Evolutionary conservation across 2,888 invertebrate species (phyloP).

Genomic region (Lasioglossum figueresi): DNA sequence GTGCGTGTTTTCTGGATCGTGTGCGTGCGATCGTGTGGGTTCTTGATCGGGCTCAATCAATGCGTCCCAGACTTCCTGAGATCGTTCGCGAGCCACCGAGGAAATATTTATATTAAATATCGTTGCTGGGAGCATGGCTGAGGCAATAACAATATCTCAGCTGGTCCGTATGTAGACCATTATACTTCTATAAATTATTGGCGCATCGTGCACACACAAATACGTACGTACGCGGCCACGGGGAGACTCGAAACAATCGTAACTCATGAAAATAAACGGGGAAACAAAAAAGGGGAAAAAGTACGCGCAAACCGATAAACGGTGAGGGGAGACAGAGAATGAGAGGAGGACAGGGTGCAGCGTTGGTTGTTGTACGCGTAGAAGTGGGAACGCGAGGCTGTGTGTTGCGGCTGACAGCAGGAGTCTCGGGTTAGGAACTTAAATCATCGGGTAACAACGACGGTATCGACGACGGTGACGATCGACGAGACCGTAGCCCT

Average conservation of each 20-base stretch:
- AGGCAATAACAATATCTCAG: conserved; percentile 39
- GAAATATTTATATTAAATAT: background rate
- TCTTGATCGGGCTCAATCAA: background rate
- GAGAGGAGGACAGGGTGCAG: conserved; percentile 46
- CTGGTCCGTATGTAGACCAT: conserved; percentile 22
- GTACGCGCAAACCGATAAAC: conserved; percentile 10
- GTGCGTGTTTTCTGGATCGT: background rate
- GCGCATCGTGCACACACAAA: conserved; percentile 20
- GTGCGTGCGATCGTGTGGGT: background rate
- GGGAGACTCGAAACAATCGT: conserved; percentile 58
- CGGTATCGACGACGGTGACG: conserved; percentile 73
- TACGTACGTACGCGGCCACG: conserved; percentile 36
- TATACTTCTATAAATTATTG: conserved; percentile 36
- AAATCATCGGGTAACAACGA: conserved; percentile 74
- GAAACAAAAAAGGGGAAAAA: background rate
- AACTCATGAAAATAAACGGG: conserved; percentile 53
- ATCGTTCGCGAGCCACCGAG: background rate
- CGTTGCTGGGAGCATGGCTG: background rate
- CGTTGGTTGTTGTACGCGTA: conserved; percentile 46
- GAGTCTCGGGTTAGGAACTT: conserved; percentile 74
- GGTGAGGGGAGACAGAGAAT: background rate
- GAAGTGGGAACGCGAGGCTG: conserved; percentile 73
- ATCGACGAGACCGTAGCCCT: conserved; percentile 69
- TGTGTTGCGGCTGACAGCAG: conserved; percentile 76
- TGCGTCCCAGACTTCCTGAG: conserved; percentile 10